Conservation (phyloP, 2,888 invertebrate species). For the Hirtodrosophila duncani region DNA sequence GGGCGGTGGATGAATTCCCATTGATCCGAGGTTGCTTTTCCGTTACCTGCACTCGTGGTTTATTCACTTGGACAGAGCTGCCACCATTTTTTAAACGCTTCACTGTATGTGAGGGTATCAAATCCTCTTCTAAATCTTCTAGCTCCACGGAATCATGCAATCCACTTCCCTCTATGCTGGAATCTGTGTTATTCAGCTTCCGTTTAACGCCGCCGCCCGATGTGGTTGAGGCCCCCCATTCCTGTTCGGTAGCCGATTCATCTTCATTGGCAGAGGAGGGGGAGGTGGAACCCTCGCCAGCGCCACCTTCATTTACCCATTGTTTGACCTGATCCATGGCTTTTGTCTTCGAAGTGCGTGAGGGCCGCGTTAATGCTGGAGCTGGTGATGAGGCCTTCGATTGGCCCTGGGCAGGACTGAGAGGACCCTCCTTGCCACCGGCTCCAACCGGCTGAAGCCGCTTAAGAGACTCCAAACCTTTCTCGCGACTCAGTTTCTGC, state of each 20-base stretch:
- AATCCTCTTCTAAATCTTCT: slow-evolving; percentile 80
- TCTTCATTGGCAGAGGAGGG: slow-evolving; percentile 79
- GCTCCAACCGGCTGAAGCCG: slow-evolving; percentile 22
- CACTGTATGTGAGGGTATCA: slow-evolving; percentile 80
- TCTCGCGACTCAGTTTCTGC: slow-evolving; percentile 84
- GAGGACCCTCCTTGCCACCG: slow-evolving; percentile 33
- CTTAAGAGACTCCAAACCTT: slow-evolving; percentile 51
- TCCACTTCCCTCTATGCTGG: slow-evolving; percentile 40
- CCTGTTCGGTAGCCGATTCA: slow-evolving; percentile 57
- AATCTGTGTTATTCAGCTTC: slow-evolving; percentile 79
- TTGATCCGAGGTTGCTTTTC: slow-evolving; percentile 65
- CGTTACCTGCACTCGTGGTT: slow-evolving; percentile 41
- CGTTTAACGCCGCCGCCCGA: slow-evolving; percentile 74
- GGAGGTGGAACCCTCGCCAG: slow-evolving; percentile 80
- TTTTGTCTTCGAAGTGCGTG: slow-evolving; percentile 84
- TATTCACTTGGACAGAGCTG: slow-evolving; percentile 69
- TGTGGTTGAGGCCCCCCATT: slow-evolving; percentile 51
- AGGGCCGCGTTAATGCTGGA: slow-evolving; percentile 78
- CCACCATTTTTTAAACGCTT: slow-evolving; percentile 79
- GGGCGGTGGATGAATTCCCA: slow-evolving; percentile 53
- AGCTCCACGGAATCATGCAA: slow-evolving; percentile 78
- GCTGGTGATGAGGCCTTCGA: too few species aligned
- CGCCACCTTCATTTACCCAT: slow-evolving; percentile 81
- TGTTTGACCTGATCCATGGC: slow-evolving; percentile 90
- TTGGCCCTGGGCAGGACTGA: slow-evolving; percentile 46